A percentile compares a stretch with the other conserved stretches of the same genome.
These are phyloP conservation scores for Sarotherodon lohbergeri DNA, from an alignment of 2,113 vertebrate genomes.

Conservation along the genomic window DNA sequence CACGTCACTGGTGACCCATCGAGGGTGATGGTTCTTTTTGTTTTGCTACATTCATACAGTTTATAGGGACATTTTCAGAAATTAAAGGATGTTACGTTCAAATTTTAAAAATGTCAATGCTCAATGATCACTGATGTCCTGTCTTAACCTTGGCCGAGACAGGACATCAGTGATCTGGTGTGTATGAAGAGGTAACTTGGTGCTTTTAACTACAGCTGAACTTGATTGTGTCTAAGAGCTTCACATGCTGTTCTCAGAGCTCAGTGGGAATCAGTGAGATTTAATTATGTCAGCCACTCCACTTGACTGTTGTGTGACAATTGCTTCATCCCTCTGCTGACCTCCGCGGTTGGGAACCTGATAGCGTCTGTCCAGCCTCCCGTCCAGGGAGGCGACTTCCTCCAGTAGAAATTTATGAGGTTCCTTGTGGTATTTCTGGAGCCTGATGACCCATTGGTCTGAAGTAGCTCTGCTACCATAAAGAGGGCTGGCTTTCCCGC, in stretches of 20 bases:
- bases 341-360: neutral
- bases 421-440: slow-evolving; percentile 73
- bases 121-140: too few relatives aligned
- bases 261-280: neutral
- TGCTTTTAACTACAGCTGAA: neutral
- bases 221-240: neutral
- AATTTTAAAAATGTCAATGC: too few relatives aligned
- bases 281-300: neutral
- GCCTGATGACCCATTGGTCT: slow-evolving; percentile 83
- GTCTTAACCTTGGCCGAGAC: neutral
- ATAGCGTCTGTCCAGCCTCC: neutral
- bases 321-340: neutral
- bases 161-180: neutral
- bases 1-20: neutral
- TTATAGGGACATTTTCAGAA: neutral
- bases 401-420: slow-evolving; percentile 53
- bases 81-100: neutral
- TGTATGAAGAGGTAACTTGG: neutral
- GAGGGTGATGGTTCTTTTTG: neutral
- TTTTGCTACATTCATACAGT: neutral
- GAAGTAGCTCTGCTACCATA: slow-evolving; percentile 84
- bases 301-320: slow-evolving; percentile 1
- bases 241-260: neutral
- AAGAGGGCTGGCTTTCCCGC: slow-evolving; percentile 77
- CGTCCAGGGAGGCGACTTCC: slow-evolving; percentile 15